Evolutionary conservation across 2,797 vertebrate genomes (phyloP), one percentile per base, ranked within the genome.

Genomic region (Gymnopithys bicolor): DNA sequence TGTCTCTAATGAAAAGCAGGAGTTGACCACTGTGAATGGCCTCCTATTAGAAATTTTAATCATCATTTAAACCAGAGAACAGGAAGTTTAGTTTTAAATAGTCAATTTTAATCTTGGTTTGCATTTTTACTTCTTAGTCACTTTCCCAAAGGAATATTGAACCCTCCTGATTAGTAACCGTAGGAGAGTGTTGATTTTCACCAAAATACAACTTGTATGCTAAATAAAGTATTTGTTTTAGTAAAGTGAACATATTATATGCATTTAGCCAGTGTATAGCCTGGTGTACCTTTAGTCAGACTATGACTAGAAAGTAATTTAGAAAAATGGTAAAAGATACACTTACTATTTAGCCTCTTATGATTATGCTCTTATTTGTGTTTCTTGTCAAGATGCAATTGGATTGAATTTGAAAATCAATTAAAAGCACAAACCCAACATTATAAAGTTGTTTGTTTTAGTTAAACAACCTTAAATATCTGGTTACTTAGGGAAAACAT

Each of bases 391-490:
- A 84, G 62, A 70, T 78, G 35, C 43, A 74, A 41, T 73, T 88
- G 67, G 35, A 68, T 68, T 59, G 67, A 93, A 90, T 89, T 93
- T 92, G 52, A 25, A 92, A 93, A 78, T 89, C 52, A 93, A 71
- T 94, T 87, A 64, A 92, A 89, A 87, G 14, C 30, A 53, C 25
- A 96, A 89, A 67, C 16, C 22, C n/a, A 89, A 35, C 33, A 68
- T 77, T 90, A 85, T 85, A 19, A 94, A 92, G 67, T 80, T 95
- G 81, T 93, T 95, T 93, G 43, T 74, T 94, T 95, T 87, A 58
- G 68, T 95, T 94, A 77, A 90, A 68, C 60, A 66, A 95, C 60
- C n/a, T 84, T 92, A 92, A 96, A 80, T 73, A 87, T 53, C 49
- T 89, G 43, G 69, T 90, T 95, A 89, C 85, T 86, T 88, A 68